Conservation (phyloP, 2,113 vertebrate species). For the Nansenia antarctica region DNA sequence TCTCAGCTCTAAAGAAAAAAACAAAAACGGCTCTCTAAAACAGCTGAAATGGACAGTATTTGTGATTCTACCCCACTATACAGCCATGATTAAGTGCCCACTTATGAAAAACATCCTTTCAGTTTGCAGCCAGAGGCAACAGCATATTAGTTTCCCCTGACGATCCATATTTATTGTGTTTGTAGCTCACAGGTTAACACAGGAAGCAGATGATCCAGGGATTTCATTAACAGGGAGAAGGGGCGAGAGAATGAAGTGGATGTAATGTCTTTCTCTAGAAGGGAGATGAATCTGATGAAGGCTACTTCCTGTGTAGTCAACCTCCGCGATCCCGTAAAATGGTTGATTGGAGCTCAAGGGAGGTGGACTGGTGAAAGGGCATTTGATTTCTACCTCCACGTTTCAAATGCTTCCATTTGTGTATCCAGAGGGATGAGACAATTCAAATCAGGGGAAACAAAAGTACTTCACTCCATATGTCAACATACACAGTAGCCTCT, state of each 20-base stretch:
- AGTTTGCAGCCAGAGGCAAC: background rate
- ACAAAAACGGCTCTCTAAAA: background rate
- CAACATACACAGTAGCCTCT: too few relatives aligned
- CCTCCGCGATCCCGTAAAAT: too few relatives aligned
- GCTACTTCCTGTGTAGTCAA: background rate
- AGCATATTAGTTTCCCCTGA: background rate
- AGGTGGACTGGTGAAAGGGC: too few relatives aligned
- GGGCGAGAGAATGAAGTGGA: background rate
- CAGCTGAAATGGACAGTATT: constrained; percentile 12
- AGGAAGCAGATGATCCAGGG: constrained; percentile 20
- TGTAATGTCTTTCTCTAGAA: background rate
- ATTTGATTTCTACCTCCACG: too few relatives aligned
- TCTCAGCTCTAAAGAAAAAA: too few relatives aligned
- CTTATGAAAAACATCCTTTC: constrained; percentile 16
- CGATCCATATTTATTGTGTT: constrained; percentile 21
- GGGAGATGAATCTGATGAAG: background rate
- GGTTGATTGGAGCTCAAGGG: too few relatives aligned
- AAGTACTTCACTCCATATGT: too few relatives aligned
- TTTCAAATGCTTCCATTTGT: background rate
- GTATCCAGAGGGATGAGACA: too few relatives aligned
- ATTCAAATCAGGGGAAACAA: too few relatives aligned
- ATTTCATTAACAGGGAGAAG: constrained; percentile 24
- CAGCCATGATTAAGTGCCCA: constrained; percentile 13
- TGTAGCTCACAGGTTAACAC: constrained; percentile 29
- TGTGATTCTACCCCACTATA: constrained; percentile 10